These are phyloP conservation scores for Drosophila nigrodunni DNA, from an alignment of 1,140 invertebrate genomes.

Conservation along the genomic window DNA sequence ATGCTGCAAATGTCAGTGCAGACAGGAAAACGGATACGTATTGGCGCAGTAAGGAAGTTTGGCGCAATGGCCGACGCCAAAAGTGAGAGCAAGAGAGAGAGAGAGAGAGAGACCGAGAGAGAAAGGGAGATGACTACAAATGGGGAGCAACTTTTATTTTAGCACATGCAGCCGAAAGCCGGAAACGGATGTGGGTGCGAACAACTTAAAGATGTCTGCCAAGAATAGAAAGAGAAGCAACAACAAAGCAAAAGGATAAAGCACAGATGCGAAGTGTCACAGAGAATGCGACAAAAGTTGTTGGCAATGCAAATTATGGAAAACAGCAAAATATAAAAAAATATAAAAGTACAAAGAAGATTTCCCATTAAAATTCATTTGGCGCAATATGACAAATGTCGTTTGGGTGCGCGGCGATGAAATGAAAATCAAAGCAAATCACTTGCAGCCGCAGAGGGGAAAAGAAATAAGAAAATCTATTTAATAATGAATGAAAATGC, in stretches of 20 bases:
- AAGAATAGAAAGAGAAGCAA: constrained; percentile 45
- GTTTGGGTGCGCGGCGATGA: constrained; percentile 12
- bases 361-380: constrained; percentile 79
- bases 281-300: constrained; percentile 63
- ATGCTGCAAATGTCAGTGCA: constrained; percentile 79
- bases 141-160: constrained; percentile 40
- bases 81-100: constrained; percentile 12
- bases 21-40: constrained; percentile 82
- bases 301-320: constrained; percentile 70
- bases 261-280: constrained; percentile 24
- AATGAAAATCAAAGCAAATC: constrained; percentile 77
- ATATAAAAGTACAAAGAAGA: not conserved
- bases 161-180: constrained; percentile 25
- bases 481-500: constrained; percentile 69
- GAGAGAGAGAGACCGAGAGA: constrained; percentile 8
- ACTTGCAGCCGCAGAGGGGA: constrained; percentile 49
- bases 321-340: constrained; percentile 29
- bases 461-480: constrained; percentile 1
- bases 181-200: constrained; percentile 76
- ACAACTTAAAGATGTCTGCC: constrained; percentile 63
- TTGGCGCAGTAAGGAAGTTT: constrained; percentile 74
- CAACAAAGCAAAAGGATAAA: not conserved
- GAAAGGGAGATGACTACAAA: constrained; percentile 9
- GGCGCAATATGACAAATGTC: constrained; percentile 76
- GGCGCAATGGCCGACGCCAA: constrained; percentile 60